A percentile compares a stretch with the other conserved stretches of the same genome.
Evolutionary conservation across 2,888 invertebrate species (phyloP).

Genomic region (Spatulosminthurus flaviceps): DNA sequence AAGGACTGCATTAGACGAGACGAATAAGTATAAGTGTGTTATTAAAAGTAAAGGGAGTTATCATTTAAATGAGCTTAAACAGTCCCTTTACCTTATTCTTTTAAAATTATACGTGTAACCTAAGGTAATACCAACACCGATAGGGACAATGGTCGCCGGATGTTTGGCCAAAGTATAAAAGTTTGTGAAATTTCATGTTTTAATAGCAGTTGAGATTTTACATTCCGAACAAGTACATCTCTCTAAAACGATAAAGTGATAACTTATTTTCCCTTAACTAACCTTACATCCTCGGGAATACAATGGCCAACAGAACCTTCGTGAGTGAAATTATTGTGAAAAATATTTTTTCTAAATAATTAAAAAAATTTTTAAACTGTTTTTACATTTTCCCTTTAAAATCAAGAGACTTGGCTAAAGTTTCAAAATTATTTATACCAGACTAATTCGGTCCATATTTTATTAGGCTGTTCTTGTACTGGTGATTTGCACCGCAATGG

Average conservation of each 20-base stretch:
- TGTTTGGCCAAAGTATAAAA: constrained; percentile 19
- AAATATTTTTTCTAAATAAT: too few relatives aligned
- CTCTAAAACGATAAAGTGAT: background rate
- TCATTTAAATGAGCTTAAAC: too few relatives aligned
- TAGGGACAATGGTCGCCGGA: constrained; percentile 1
- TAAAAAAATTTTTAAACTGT: too few relatives aligned
- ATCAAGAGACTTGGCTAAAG: too few relatives aligned
- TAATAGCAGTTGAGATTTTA: background rate
- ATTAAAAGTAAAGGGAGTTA: too few relatives aligned
- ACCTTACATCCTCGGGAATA: background rate
- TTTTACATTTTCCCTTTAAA: too few relatives aligned
- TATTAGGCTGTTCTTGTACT: constrained; percentile 54
- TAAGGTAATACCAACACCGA: background rate
- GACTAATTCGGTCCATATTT: too few relatives aligned
- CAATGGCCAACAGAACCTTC: constrained; percentile 20
- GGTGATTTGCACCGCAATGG: constrained; percentile 56
- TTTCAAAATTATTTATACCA: too few relatives aligned
- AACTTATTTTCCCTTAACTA: too few relatives aligned
- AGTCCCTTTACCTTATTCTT: background rate
- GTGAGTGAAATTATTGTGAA: constrained; percentile 7
- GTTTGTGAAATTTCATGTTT: background rate
- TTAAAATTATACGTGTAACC: background rate
- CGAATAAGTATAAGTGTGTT: too few relatives aligned
- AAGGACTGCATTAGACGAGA: background rate
- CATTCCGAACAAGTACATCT: background rate